Evolutionary conservation across 2,888 invertebrate genomes (phyloP), one percentile per base, ranked within the genome.

Genomic region (Ormyrus rosae): DNA sequence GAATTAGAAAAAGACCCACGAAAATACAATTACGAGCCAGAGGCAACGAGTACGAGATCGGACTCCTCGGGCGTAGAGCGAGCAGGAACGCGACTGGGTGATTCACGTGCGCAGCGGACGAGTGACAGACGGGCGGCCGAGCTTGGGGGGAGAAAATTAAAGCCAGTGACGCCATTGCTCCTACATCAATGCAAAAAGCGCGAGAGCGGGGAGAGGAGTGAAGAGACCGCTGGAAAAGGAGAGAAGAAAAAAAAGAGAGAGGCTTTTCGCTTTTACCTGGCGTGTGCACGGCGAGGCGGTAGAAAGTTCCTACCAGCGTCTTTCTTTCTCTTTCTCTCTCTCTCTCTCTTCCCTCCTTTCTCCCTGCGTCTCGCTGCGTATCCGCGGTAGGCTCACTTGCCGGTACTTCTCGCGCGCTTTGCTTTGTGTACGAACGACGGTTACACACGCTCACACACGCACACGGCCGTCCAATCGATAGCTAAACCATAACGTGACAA

Each of bases 121-220:
- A 70, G 48, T 68, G 74, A 70, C 69, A 63, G 69, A 10, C 11
- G 9, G 46, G 8, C n/a, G 58, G 68, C 10, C 64, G 56, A 53
- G 50, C n/a, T 10, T 45, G 34, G 6, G 55, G 13, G 53, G 53
- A 13, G 60, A 65, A 58, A 58, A 72, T 77, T 50, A 56, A 70
- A 70, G 34, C 34, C 34, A 34, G 56, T 67, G 78, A 73, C 79
- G 79, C 79, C 79, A 73, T 78, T 78, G 56, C 69, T 34, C 34
- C 34, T 34, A 19, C 19, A 34, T 34, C 34, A 34, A 34, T 34
- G 34, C 34, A 34, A 34, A 34, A 0, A 34, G 34, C 19, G 34
- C 34, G 34, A 8, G 34, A n/a, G 50, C 46, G 19, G n/a, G 58
- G 53, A 53, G 6, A 65, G 11, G 63, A 13, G 13, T 11, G 53